These are phyloP conservation scores for Scrobipalpa costella DNA, from an alignment of 2,888 invertebrate genomes.

Conservation along the genomic window DNA sequence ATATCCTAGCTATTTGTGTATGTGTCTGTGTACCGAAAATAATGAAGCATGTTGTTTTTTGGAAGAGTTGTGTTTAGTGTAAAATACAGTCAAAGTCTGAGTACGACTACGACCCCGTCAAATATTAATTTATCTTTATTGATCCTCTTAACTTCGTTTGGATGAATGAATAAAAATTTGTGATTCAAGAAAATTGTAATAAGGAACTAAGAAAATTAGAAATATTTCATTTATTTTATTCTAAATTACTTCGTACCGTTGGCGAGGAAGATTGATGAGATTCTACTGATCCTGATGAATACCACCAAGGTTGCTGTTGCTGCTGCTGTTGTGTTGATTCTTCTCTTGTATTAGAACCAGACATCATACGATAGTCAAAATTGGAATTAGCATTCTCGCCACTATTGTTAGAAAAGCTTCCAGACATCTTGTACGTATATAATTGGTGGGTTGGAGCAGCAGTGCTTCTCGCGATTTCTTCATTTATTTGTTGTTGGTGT, in stretches of 20 bases:
- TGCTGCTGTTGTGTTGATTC: conserved; percentile 58
- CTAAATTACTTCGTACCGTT: conserved; percentile 57
- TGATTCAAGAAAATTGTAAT: not conserved
- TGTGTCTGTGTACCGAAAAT: too few species aligned
- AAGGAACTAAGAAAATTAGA: not conserved
- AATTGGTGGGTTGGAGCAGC: conserved; percentile 84
- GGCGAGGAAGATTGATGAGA: conserved; percentile 74
- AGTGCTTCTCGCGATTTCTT: conserved; percentile 72
- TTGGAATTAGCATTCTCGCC: conserved; percentile 84
- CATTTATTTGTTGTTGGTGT: conserved; percentile 76
- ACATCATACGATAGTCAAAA: conserved; percentile 88
- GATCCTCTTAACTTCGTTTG: too few species aligned
- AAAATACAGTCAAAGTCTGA: too few species aligned
- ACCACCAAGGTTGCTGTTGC: conserved; percentile 85
- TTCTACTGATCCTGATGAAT: conserved; percentile 84
- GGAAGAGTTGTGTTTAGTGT: too few species aligned
- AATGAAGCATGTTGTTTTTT: too few species aligned
- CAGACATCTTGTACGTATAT: conserved; percentile 93
- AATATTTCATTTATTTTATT: not conserved
- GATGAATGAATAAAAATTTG: not conserved
- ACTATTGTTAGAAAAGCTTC: conserved; percentile 86
- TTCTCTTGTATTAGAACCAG: conserved; percentile 78
- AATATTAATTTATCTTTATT: too few species aligned
- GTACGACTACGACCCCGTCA: too few species aligned
- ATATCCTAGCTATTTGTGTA: too few species aligned